A percentile compares a stretch with the other conserved stretches of the same genome.
Evolutionary conservation across 2,113 vertebrate genomes (phyloP).

Genomic region (Eulacestoma nigropectus): DNA sequence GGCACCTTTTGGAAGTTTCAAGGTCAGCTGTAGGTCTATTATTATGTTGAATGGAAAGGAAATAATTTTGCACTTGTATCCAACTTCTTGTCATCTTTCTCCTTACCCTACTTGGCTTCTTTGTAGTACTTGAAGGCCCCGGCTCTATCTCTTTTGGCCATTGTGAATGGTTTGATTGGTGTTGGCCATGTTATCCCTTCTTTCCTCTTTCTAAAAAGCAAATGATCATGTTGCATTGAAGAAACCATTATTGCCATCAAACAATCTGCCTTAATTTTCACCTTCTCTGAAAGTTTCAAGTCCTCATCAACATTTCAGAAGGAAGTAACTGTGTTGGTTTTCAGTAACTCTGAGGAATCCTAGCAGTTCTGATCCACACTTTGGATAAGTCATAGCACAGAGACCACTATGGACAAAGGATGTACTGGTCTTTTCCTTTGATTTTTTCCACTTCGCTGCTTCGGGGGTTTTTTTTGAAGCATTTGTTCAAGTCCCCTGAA

Average conservation of each 20-base stretch:
- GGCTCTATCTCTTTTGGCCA: conserved; percentile 52
- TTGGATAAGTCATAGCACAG: conserved; percentile 24
- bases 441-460: not conserved
- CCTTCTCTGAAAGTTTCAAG: conserved; percentile 28
- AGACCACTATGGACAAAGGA: conserved; percentile 30
- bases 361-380: conserved; percentile 25
- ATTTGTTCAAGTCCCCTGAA: conserved; percentile 27
- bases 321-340: conserved; percentile 30
- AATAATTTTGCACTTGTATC: conserved; percentile 66
- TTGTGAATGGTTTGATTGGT: conserved; percentile 60
- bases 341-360: conserved; percentile 39
- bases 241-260: conserved; percentile 41
- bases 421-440: conserved; percentile 9
- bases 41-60: conserved; percentile 68
- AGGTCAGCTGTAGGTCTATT: conserved; percentile 70
- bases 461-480: not conserved
- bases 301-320: conserved; percentile 53
- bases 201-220: conserved; percentile 37
- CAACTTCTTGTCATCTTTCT: conserved; percentile 66
- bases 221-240: conserved; percentile 33
- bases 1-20: conserved; percentile 70
- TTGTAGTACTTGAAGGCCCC: conserved; percentile 61
- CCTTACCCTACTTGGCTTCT: conserved; percentile 64
- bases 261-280: conserved; percentile 51
- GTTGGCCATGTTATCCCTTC: conserved; percentile 41